These are phyloP conservation scores for Bos javanicus DNA, from an alignment of 2,113 vertebrate species.

Conservation along the genomic window DNA sequence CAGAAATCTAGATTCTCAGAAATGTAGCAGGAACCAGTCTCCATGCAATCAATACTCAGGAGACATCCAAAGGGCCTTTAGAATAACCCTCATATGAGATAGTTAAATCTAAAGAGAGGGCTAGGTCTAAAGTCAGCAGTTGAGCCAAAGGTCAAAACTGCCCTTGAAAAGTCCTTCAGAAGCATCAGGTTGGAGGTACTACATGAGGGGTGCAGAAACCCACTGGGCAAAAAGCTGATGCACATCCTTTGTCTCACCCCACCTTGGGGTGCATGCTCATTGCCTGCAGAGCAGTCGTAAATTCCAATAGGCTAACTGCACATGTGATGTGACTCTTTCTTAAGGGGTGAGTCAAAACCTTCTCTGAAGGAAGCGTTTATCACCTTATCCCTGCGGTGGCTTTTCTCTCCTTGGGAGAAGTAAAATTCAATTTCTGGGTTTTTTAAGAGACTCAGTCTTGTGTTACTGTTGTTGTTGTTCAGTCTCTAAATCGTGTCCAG, in stretches of 20 bases:
- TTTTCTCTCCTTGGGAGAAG: background rate
- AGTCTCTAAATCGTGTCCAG: background rate
- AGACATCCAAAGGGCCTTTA: background rate
- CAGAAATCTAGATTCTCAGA: background rate
- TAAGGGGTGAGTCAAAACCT: background rate
- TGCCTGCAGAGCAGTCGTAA: background rate
- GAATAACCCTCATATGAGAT: background rate
- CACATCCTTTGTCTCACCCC: background rate
- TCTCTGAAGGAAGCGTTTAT: constrained; percentile 26
- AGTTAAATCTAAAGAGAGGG: background rate
- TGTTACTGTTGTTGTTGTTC: background rate
- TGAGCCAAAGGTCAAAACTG: background rate
- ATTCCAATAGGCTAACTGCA: background rate
- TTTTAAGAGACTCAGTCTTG: constrained; percentile 40
- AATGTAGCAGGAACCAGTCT: background rate
- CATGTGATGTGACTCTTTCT: background rate
- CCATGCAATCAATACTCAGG: background rate
- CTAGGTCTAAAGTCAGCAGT: background rate
- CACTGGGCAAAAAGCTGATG: background rate
- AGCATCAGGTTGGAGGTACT: background rate
- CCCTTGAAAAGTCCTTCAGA: background rate
- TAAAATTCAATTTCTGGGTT: constrained; percentile 24
- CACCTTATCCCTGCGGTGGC: background rate
- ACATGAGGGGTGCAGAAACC: background rate
- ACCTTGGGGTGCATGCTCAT: background rate